These are phyloP conservation scores for Acanthosoma haemorrhoidale DNA, from an alignment of 2,888 invertebrate species.

Conservation along the genomic window DNA sequence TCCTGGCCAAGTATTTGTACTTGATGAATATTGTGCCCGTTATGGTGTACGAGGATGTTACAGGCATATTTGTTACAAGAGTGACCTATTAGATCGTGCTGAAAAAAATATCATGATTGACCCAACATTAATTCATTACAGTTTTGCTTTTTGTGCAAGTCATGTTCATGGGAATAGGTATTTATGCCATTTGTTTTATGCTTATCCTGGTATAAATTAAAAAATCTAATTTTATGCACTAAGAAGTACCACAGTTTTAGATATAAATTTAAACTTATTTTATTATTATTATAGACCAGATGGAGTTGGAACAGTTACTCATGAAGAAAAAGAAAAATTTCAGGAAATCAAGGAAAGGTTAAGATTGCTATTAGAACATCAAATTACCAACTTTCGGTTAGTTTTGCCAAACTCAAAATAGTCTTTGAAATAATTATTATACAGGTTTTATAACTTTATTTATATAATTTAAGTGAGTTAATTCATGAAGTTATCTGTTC, in stretches of 20 bases:
- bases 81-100: slow-evolving; percentile 89
- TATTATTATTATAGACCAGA: slow-evolving; percentile 67
- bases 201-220: neutral
- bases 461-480: too few species aligned
- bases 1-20: slow-evolving; percentile 95
- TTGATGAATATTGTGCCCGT: slow-evolving; percentile 95
- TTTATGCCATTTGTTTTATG: slow-evolving; percentile 33
- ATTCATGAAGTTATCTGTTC: too few species aligned
- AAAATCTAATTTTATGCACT: neutral
- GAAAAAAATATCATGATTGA: slow-evolving; percentile 92
- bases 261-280: neutral
- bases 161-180: slow-evolving; percentile 99
- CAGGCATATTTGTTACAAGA: slow-evolving; percentile 92
- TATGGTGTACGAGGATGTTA: slow-evolving; percentile 97
- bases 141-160: slow-evolving; percentile 98
- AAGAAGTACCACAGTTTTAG: too few species aligned
- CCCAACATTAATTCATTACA: slow-evolving; percentile 97
- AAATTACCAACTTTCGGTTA: slow-evolving; percentile 97
- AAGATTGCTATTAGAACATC: slow-evolving; percentile 86
- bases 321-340: slow-evolving; percentile 96
- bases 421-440: too few species aligned
- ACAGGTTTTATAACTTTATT: too few species aligned
- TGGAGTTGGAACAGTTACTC: slow-evolving; percentile 96
- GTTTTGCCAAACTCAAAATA: too few species aligned
- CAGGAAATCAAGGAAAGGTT: slow-evolving; percentile 95